Evolutionary conservation across 2,113 vertebrate genomes (phyloP).

Genomic region (Oryzias javanicus): DNA sequence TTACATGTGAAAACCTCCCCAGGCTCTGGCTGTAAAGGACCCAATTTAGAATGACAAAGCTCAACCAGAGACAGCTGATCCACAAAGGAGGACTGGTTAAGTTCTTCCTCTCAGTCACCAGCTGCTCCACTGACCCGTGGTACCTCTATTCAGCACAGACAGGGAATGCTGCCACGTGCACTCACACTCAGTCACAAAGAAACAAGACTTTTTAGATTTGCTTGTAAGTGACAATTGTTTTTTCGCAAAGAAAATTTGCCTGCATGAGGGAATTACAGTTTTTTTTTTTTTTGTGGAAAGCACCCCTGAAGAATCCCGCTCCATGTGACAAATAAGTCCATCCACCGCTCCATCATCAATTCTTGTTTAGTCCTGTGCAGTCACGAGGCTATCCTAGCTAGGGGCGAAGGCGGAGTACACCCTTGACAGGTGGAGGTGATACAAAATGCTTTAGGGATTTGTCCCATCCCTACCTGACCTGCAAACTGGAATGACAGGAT

Average conservation of each 20-base stretch:
- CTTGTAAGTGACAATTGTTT: conserved; percentile 17
- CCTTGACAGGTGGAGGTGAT: conserved; percentile 50
- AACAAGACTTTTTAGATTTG: conserved; percentile 25
- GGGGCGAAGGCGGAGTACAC: conserved; percentile 28
- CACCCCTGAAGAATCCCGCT: too few species aligned
- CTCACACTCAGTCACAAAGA: conserved; percentile 21
- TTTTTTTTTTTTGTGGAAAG: too few species aligned
- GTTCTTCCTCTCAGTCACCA: conserved; percentile 76
- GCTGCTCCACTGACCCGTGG: conserved; percentile 78
- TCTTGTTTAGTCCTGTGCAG: too few species aligned
- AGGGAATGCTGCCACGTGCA: conserved; percentile 46
- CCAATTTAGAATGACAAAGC: conserved; percentile 80
- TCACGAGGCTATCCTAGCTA: too few species aligned
- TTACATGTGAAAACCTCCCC: conserved; percentile 79
- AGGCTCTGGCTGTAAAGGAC: conserved; percentile 67
- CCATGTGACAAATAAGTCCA: too few species aligned
- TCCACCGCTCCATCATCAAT: too few species aligned
- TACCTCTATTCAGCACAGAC: conserved; percentile 66
- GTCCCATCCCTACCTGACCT: conserved; percentile 65
- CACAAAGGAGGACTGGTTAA: conserved; percentile 81
- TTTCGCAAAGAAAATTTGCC: not conserved
- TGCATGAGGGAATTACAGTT: not conserved
- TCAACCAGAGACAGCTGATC: conserved; percentile 75
- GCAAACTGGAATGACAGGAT: conserved; percentile 73
- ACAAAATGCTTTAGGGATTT: conserved; percentile 66